Evolutionary conservation across 2,113 vertebrate species (phyloP), one percentile per base, ranked within the genome.

Genomic region (Synodontis membranacea): DNA sequence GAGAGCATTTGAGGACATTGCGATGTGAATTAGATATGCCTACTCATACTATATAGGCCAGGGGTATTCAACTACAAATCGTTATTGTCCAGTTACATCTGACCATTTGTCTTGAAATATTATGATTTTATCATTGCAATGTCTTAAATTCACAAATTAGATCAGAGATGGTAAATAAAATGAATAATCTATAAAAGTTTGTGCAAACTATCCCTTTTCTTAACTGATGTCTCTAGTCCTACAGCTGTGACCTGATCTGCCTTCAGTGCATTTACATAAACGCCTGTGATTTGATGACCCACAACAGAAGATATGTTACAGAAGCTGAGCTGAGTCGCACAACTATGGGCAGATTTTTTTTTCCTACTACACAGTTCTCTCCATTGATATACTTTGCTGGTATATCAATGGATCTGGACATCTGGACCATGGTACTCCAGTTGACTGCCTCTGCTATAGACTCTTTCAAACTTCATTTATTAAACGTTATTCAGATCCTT

Each of bases 401-500:
- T n/a, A n/a, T n/a, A n/a, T n/a, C n/a, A n/a, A n/a, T n/a, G n/a
- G n/a, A n/a, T n/a, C n/a, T n/a, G n/a, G n/a, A n/a, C 46, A 34
- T 52, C n/a, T 52, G 46, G 75, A 52, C 46, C 46, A 48, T 31
- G 2, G 75, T 76, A 12, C 74, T 28, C 68, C 42, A 74, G 70
- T 46, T 28, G 23, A 46, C 23, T 46, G 6, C 10, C 42, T n/a
- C 42, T 75, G 42, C 23, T 46, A 48, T 46, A n/a, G 5, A 46
- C 19, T 28, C 25, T 46, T 75, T 75, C 42, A 75, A 46, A n/a
- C 23, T 5, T 75, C 48, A 82, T 48, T 44, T 72, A 31, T 84
- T 89, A 84, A 79, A 86, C 62, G 50, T 31, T 21, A 1, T 48
- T 46, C 3, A 9, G 87, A 84, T 78, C 10, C 83, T 85, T 84